A percentile compares a stretch with the other conserved stretches of the same genome.
Conservation (phyloP, 2,113 vertebrate species). For the Rhipidura dahli region DNA sequence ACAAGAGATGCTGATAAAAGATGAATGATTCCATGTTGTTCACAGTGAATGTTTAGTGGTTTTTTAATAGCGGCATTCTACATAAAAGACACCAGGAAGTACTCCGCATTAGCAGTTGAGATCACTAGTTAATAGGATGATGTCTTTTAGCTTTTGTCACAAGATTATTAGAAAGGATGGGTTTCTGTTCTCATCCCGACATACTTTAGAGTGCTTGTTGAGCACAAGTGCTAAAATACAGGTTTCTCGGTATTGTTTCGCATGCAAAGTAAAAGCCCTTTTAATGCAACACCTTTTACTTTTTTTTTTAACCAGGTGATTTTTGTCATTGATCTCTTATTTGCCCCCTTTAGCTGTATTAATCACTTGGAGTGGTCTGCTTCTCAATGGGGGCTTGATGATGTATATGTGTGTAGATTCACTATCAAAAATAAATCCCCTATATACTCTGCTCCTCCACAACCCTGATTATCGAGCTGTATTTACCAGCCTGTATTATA, state of each 20-base stretch:
- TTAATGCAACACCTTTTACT: slow-evolving; percentile 92
- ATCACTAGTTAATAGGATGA: slow-evolving; percentile 99
- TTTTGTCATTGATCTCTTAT: slow-evolving; percentile 85
- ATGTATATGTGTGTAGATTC: slow-evolving; percentile 61
- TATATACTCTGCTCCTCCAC: neutral
- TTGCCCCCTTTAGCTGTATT: slow-evolving; percentile 85
- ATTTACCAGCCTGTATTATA: slow-evolving; percentile 17
- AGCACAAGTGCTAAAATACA: slow-evolving; percentile 91
- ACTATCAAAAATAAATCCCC: slow-evolving; percentile 66
- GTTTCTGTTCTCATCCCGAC: slow-evolving; percentile 85
- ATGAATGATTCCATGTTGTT: slow-evolving; percentile 87
- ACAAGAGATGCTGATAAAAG: slow-evolving; percentile 96
- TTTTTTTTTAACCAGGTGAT: slow-evolving; percentile 91
- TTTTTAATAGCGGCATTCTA: slow-evolving; percentile 88
- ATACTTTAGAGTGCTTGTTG: slow-evolving; percentile 87
- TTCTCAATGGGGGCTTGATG: slow-evolving; percentile 76
- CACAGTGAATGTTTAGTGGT: slow-evolving; percentile 89
- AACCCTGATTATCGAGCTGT: slow-evolving; percentile 34
- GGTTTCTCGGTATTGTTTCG: slow-evolving; percentile 86
- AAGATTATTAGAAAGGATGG: slow-evolving; percentile 98
- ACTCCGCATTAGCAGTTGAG: slow-evolving; percentile 94
- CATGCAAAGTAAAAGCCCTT: slow-evolving; percentile 83
- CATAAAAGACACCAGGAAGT: slow-evolving; percentile 95
- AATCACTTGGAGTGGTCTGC: slow-evolving; percentile 89
- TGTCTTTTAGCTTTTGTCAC: slow-evolving; percentile 99